phyloP scores from a whole-genome alignment of 2,113 vertebrate species.

The Chaenogobius annularis region DNA sequence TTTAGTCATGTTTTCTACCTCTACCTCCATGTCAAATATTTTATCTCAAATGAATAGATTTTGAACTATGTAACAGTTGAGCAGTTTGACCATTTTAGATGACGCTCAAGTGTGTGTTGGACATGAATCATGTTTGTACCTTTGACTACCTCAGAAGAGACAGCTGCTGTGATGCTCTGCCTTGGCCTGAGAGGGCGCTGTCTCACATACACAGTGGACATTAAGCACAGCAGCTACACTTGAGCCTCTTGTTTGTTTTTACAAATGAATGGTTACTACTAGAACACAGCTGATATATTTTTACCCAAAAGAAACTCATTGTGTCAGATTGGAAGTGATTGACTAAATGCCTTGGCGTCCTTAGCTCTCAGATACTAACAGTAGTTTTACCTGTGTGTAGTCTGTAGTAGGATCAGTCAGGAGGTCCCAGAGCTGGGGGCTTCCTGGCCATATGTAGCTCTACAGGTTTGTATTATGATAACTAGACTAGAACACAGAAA shows the following conservation, averaged over 20 bases:
- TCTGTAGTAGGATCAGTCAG: neutral
- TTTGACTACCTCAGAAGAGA: slow-evolving; percentile 76
- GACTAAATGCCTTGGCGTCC: neutral
- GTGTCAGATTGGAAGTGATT: neutral
- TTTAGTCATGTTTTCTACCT: slow-evolving; percentile 70
- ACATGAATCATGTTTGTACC: slow-evolving; percentile 63
- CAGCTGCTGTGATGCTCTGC: slow-evolving; percentile 56
- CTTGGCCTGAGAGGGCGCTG: slow-evolving; percentile 53
- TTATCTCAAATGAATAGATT: slow-evolving; percentile 52
- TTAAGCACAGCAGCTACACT: slow-evolving; percentile 24
- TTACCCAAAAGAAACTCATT: neutral
- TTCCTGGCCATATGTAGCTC: slow-evolving; percentile 45
- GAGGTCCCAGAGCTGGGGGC: neutral
- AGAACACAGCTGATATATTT: slow-evolving; percentile 2
- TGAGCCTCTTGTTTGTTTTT: neutral
- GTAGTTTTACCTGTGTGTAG: neutral
- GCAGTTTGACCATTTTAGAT: slow-evolving; percentile 48
- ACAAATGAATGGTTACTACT: neutral
- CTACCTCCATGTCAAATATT: slow-evolving; percentile 51
- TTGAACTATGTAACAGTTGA: slow-evolving; percentile 51
- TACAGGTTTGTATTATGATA: slow-evolving; percentile 57
- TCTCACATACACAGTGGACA: slow-evolving; percentile 31
- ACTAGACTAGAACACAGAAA: slow-evolving; percentile 59
- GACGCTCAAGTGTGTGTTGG: slow-evolving; percentile 41
- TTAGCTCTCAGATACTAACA: neutral